Percentiles rank a stretch among this genome's conserved stretches.
These are phyloP conservation scores for Choloepus didactylus DNA, from an alignment of 2,797 vertebrate genomes.

Conservation along the genomic window DNA sequence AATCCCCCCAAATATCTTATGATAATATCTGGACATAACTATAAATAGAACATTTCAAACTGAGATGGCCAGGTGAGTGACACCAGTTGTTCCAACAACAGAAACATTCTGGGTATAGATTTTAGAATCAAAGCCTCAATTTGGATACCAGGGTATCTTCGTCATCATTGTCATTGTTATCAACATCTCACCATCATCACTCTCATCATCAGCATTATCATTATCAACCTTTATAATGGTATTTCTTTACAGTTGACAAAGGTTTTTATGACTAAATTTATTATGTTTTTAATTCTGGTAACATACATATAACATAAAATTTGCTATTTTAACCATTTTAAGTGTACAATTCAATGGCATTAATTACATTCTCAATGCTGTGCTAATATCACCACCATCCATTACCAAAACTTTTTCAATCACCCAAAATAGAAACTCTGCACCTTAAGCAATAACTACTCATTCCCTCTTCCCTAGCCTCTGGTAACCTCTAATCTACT, in stretches of 20 bases:
- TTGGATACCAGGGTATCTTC: not conserved
- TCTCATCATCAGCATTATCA: not conserved
- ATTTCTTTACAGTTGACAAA: slow-evolving; percentile 3
- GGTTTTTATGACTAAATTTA: not conserved
- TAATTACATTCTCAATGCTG: too few species aligned
- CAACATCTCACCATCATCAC: not conserved
- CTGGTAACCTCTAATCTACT: too few species aligned
- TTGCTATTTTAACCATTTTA: too few species aligned
- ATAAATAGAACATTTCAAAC: not conserved
- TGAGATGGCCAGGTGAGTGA: not conserved
- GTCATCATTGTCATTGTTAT: too few species aligned
- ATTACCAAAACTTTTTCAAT: too few species aligned
- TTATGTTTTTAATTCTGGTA: too few species aligned
- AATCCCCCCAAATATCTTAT: not conserved
- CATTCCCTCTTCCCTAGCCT: too few species aligned
- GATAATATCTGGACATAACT: not conserved
- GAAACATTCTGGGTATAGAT: not conserved
- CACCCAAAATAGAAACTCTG: too few species aligned
- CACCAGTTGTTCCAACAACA: not conserved
- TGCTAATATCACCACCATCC: too few species aligned
- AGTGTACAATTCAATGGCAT: too few species aligned
- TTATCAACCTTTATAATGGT: not conserved
- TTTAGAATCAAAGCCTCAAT: not conserved
- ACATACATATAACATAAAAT: too few species aligned
- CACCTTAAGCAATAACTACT: too few species aligned